These are phyloP conservation scores for Polypterus senegalus DNA, from an alignment of 2,113 vertebrate species.

Conservation along the genomic window DNA sequence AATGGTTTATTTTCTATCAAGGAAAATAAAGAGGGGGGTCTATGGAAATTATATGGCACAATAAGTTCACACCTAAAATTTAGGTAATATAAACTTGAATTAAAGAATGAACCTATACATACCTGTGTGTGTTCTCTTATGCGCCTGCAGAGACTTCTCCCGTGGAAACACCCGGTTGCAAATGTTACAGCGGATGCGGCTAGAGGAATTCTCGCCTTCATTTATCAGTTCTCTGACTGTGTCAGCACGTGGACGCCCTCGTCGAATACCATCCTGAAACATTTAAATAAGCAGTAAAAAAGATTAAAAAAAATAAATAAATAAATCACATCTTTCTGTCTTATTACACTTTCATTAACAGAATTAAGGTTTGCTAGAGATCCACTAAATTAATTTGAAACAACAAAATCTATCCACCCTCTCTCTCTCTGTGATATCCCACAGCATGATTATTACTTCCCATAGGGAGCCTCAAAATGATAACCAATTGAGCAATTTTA, in stretches of 20 bases:
- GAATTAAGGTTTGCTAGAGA: too few species aligned
- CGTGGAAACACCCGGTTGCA: slow-evolving; percentile 92
- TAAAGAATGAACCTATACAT: slow-evolving; percentile 18
- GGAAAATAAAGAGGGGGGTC: background rate
- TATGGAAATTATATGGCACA: background rate
- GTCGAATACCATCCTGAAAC: slow-evolving; percentile 72
- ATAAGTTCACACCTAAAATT: background rate
- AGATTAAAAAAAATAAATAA: too few species aligned
- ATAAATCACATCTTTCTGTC: too few species aligned
- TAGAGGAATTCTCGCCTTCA: slow-evolving; percentile 88
- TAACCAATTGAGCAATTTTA: too few species aligned
- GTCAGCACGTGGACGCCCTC: slow-evolving; percentile 85
- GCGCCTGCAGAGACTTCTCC: slow-evolving; percentile 92
- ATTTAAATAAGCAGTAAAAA: background rate
- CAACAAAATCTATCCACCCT: too few species aligned
- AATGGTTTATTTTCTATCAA: too few species aligned
- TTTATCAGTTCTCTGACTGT: slow-evolving; percentile 84
- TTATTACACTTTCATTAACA: too few species aligned
- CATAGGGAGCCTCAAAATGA: too few species aligned
- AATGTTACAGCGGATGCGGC: slow-evolving; percentile 89
- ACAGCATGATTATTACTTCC: too few species aligned
- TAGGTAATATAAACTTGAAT: background rate
- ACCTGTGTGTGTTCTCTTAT: slow-evolving; percentile 96
- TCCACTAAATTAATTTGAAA: too few species aligned
- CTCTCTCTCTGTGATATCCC: too few species aligned